Percentiles rank a stretch among this genome's conserved stretches.
Conservation (phyloP, 1,140 invertebrate species). For the Akabosia matsudoensis region DNA sequence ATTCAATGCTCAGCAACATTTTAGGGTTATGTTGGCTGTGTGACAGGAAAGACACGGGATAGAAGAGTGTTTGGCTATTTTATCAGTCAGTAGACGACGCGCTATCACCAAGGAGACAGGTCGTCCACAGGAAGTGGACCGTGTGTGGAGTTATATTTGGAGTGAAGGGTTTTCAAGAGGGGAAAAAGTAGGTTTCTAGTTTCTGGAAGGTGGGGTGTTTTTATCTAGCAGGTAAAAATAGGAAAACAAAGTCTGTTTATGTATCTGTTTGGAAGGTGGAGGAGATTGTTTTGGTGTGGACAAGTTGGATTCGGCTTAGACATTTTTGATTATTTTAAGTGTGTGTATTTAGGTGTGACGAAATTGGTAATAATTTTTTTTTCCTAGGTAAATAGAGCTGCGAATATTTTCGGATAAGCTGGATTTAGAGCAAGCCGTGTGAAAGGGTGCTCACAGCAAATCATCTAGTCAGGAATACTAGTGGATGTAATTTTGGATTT, state of each 20-base stretch:
- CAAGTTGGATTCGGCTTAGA: neutral
- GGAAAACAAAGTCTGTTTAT: no score
- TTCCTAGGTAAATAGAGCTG: neutral
- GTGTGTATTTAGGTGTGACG: neutral
- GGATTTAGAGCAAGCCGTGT: no score
- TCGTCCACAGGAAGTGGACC: no score
- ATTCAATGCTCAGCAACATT: no score
- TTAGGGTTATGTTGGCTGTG: neutral
- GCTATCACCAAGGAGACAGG: neutral
- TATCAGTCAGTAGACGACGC: neutral
- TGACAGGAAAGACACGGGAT: neutral
- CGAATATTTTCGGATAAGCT: neutral
- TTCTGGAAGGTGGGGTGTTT: no score
- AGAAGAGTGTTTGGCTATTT: neutral
- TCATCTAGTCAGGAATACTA: no score
- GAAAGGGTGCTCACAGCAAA: no score
- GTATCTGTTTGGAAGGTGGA: neutral
- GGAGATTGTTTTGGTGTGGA: neutral
- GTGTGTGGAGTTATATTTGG: no score
- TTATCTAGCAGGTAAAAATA: no score
- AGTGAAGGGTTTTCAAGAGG: no score
- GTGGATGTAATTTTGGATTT: no score
- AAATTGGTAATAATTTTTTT: neutral
- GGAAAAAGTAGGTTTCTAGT: neutral
- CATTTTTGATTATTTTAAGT: neutral